Evolutionary conservation across 2,797 vertebrate species (phyloP).

Genomic region (Sebastes vulpes): DNA sequence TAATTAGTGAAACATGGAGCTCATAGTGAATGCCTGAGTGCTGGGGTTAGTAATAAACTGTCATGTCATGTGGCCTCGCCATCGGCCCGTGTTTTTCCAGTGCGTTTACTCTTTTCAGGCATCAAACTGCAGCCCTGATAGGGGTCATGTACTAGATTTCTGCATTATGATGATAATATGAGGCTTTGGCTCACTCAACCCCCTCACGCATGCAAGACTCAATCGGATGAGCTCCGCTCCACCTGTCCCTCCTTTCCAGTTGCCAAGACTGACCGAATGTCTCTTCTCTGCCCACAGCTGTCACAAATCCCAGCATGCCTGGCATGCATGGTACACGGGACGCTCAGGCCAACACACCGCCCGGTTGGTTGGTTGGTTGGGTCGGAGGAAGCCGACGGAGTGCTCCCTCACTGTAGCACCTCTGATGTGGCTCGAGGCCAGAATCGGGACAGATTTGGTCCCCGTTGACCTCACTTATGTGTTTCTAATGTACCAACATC

Average conservation of each 20-base stretch:
- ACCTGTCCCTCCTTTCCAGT: conserved; percentile 72
- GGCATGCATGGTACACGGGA: conserved; percentile 44
- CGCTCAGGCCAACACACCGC: conserved; percentile 47
- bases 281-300: conserved; percentile 77
- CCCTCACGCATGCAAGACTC: conserved; percentile 48
- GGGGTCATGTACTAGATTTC: conserved; percentile 52
- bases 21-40: not conserved
- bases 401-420: conserved; percentile 32
- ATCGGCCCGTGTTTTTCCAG: conserved; percentile 8
- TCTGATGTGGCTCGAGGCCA: conserved; percentile 9
- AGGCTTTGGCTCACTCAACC: conserved; percentile 54
- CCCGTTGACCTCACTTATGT: conserved; percentile 38
- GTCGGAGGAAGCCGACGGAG: conserved; percentile 4
- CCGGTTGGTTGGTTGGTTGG: conserved; percentile 25
- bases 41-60: not conserved
- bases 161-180: conserved; percentile 67
- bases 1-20: not conserved
- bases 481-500: conserved; percentile 59
- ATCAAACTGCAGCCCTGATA: conserved; percentile 36
- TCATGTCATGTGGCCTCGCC: not conserved
- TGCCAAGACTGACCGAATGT: conserved; percentile 74
- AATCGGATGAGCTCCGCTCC: conserved; percentile 68
- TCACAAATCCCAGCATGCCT: conserved; percentile 68
- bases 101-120: conserved; percentile 53
- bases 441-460: conserved; percentile 8